Conservation (phyloP, 1,140 invertebrate genomes). For the Pseudomyrmex cubaensis region DNA sequence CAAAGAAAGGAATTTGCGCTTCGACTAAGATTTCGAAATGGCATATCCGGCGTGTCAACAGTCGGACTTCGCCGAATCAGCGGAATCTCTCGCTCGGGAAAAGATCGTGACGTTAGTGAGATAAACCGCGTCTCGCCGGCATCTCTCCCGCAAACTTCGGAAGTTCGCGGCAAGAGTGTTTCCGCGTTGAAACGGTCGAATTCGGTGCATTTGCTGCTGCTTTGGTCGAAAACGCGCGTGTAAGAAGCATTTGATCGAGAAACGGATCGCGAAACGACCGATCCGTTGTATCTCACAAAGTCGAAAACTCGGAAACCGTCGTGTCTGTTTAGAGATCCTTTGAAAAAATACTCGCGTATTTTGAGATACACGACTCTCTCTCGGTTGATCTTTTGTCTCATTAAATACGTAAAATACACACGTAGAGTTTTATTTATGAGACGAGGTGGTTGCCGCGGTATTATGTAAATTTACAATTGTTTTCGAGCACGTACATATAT, state of each 20-base stretch:
- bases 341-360: too few relatives aligned
- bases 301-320: too few relatives aligned
- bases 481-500: neutral
- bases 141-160: conserved; percentile 15
- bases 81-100: conserved; percentile 36
- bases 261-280: neutral
- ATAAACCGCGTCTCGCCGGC: conserved; percentile 59
- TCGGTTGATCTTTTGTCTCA: neutral
- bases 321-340: too few relatives aligned
- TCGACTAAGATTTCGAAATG: neutral
- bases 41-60: neutral
- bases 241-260: conserved; percentile 8
- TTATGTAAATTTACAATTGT: neutral
- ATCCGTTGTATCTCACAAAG: too few relatives aligned
- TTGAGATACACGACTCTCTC: too few relatives aligned
- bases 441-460: neutral
- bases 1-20: neutral
- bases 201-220: neutral
- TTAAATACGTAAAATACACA: neutral
- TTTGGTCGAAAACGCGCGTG: conserved; percentile 25
- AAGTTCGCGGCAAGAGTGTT: conserved; percentile 42
- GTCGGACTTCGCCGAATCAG: conserved; percentile 51
- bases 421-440: neutral
- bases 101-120: conserved; percentile 37
- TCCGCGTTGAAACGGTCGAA: conserved; percentile 30